Base-by-base conservation (phyloP, 2,797 vertebrate genomes). In the Darevskia mixta region DNA sequence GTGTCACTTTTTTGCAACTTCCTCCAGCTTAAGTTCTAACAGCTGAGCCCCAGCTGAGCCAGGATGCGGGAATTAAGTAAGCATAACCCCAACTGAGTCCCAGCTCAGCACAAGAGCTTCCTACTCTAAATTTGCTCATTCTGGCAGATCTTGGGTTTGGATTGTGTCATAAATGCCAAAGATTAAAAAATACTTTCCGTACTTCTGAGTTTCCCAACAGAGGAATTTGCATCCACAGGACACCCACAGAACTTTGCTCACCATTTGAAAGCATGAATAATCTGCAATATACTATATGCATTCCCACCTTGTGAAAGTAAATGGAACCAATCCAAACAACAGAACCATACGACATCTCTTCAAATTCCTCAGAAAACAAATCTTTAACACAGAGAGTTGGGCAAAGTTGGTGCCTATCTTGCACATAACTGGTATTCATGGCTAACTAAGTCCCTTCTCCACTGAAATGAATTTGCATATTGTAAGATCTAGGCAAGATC, bases 381-480 rank as follows among this genome's bases (percentile, higher is more conserved):
- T 41, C 6, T 20, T 9, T 32, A 55, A 35, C 32, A 55, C 20
- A 73, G 5, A n/a, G 18, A 85, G 38, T 43, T 85, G 76, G 23
- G 10, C 11, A 81, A 66, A 5, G 27, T 10, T 64, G 35, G 29
- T 13, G 29, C 23, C 29, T 71, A 72, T 3, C 5, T 41, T 25
- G 18, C 38, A 58, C 2, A 17, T 55, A 11, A 76, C 83, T 89
- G 1, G 29, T 35, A 58, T 25, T 49, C 7, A 20, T 35, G 69
- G 1, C 41, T 86, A 75, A 20, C 32, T 64, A 89, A 32, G 72
- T 86, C 9, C 8, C 77, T 23, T 69, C 2, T 1, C 11, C 5
- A 17, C n/a, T 80, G 29, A 17, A 8, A 78, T 77, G 69, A 83
- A 45, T 32, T 69, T 89, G 86, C 29, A 85, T n/a, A 77, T n/a